Evolutionary conservation across 2,797 vertebrate genomes (phyloP).

Genomic region (Muraenolepis orangiensis): DNA sequence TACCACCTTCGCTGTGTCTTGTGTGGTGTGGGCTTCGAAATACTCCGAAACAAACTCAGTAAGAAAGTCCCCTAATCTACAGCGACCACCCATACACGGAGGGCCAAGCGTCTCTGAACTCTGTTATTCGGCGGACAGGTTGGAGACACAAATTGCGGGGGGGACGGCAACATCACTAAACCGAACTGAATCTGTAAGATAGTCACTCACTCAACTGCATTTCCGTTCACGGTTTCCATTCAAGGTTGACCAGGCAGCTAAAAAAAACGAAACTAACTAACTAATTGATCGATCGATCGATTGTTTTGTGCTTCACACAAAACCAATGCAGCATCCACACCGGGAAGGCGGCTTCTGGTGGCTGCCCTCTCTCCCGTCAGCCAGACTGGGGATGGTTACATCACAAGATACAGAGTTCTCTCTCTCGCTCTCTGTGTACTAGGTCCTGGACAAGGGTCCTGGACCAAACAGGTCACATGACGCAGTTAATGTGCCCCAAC

Average conservation of each 20-base stretch:
- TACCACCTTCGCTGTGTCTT: background rate
- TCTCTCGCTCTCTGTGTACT: background rate
- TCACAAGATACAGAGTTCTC: background rate
- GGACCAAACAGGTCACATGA: slow-evolving; percentile 19
- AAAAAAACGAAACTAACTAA: background rate
- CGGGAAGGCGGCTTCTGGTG: background rate
- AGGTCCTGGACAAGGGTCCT: background rate
- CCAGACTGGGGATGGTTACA: background rate
- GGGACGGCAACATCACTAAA: background rate
- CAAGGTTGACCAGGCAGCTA: background rate
- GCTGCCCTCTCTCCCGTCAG: background rate
- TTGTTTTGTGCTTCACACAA: background rate
- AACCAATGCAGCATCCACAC: background rate
- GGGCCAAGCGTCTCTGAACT: background rate
- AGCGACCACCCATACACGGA: slow-evolving; percentile 11
- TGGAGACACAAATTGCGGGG: too few relatives aligned
- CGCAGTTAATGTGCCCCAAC: slow-evolving; percentile 22
- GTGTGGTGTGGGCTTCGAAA: background rate
- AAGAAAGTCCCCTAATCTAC: background rate
- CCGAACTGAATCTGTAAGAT: background rate
- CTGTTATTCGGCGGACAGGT: background rate
- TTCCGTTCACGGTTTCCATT: background rate
- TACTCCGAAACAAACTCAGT: slow-evolving; percentile 6
- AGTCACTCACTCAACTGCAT: too few relatives aligned
- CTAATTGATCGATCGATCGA: too few relatives aligned